Evolutionary conservation across 1,140 invertebrate genomes (phyloP).

Genomic region (Penaeus vannamei): DNA sequence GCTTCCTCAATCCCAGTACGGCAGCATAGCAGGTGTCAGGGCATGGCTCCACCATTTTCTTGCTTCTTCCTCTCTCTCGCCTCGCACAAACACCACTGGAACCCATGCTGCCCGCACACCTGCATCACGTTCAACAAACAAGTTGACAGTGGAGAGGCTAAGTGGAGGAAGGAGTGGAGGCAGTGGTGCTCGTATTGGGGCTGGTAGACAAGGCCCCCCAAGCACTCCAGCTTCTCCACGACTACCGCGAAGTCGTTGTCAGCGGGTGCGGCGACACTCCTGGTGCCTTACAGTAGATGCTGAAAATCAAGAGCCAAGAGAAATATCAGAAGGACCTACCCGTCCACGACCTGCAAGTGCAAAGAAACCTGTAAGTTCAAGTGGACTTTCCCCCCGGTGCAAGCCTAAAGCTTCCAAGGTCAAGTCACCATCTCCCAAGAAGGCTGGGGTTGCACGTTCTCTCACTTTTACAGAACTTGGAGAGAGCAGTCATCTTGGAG

Average conservation of each 20-base stretch:
- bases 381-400: conserved; percentile 46
- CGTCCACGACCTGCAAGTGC: conserved; percentile 51
- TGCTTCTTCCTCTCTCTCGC: conserved; percentile 59
- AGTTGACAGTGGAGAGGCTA: conserved; percentile 50
- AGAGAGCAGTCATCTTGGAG: conserved; percentile 57
- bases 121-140: conserved; percentile 51
- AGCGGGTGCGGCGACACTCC: conserved; percentile 60
- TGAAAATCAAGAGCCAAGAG: conserved; percentile 57
- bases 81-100: conserved; percentile 44
- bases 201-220: conserved; percentile 52
- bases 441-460: conserved; percentile 58
- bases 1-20: conserved; percentile 84
- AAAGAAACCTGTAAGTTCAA: conserved; percentile 49
- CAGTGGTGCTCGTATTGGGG: conserved; percentile 44
- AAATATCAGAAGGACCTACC: conserved; percentile 32
- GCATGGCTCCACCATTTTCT: conserved; percentile 77
- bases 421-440: conserved; percentile 60
- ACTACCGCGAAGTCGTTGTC: conserved; percentile 55
- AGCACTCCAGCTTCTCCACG: conserved; percentile 57
- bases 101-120: conserved; percentile 42
- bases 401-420: conserved; percentile 62
- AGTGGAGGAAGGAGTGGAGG: conserved; percentile 21
- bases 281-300: conserved; percentile 64
- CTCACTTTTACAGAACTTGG: conserved; percentile 63
- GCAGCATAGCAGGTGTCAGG: conserved; percentile 79